Conservation (phyloP, 2,797 vertebrate species). For the Saxicola maurus region DNA sequence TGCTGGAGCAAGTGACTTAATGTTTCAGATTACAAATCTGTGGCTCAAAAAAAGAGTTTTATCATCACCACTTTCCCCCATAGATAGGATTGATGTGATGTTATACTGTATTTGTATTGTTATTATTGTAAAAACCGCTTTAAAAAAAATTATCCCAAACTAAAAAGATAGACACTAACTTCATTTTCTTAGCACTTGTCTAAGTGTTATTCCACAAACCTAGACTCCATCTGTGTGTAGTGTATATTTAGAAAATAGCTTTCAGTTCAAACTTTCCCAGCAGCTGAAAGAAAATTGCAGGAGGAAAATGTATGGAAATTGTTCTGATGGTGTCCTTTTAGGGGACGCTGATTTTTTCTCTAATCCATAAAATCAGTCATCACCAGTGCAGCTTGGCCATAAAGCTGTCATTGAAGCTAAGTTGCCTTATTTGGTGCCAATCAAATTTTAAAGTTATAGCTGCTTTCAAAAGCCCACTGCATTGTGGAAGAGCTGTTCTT, state of each 20-base stretch:
- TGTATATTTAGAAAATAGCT: conserved; percentile 48
- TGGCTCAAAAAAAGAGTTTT: background rate
- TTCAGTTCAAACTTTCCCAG: conserved; percentile 1
- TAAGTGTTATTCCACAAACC: conserved; percentile 57
- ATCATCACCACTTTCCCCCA: background rate
- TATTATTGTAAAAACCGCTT: background rate
- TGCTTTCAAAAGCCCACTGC: background rate
- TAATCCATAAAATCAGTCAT: conserved; percentile 18
- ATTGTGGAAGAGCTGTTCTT: background rate
- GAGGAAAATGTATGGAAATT: conserved; percentile 13
- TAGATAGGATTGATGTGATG: background rate
- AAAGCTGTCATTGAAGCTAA: background rate
- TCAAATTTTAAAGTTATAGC: background rate
- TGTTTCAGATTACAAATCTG: background rate
- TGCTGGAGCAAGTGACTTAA: background rate
- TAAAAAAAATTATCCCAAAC: background rate
- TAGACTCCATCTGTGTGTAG: conserved; percentile 38
- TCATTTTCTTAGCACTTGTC: conserved; percentile 41
- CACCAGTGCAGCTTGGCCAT: background rate
- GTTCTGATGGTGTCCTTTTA: background rate
- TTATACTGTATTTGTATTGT: background rate
- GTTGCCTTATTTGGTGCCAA: background rate
- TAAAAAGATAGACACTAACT: background rate
- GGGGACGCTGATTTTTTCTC: background rate
- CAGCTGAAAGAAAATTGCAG: background rate